A percentile compares a stretch with the other conserved stretches of the same genome.
phyloP scores from a whole-genome alignment of 2,797 vertebrate species.

The Gallinago solitaria region DNA sequence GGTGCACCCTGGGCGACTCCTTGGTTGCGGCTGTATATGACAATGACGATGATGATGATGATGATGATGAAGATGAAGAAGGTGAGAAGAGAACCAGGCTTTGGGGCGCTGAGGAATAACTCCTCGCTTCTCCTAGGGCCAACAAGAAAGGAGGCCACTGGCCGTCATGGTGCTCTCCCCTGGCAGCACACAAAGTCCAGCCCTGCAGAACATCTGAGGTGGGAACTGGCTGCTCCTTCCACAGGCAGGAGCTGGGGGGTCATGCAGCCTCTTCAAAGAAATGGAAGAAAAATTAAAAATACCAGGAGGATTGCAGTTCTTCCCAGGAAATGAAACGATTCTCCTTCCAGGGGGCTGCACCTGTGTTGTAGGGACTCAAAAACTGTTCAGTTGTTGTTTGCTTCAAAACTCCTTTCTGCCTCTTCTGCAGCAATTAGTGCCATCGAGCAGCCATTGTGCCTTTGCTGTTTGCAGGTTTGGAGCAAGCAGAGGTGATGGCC shows the following conservation, averaged over 20 bases:
- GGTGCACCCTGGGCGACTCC: accelerated
- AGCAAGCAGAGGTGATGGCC: not conserved
- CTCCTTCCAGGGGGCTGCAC: not conserved
- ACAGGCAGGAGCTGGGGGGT: not conserved
- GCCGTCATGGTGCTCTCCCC: not conserved
- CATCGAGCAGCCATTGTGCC: accelerated
- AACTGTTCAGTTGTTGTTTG: not conserved
- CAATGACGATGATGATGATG: not conserved
- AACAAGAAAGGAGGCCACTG: not conserved
- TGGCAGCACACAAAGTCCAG: not conserved
- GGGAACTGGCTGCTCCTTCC: not conserved
- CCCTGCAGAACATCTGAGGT: not conserved
- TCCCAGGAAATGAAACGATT: not conserved
- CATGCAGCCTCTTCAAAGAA: not conserved
- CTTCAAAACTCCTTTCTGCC: not conserved
- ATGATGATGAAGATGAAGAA: not conserved
- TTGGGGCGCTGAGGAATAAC: not conserved
- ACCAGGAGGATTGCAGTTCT: not conserved
- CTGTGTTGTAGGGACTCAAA: not conserved
- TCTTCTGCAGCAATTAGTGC: too few relatives aligned
- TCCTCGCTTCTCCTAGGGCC: not conserved
- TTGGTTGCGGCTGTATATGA: not conserved
- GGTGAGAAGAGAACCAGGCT: not conserved
- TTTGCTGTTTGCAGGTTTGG: not conserved
- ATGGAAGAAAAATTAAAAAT: not conserved